Evolutionary conservation across 2,888 invertebrate genomes (phyloP).

Genomic region (Caenorhabditis afra): DNA sequence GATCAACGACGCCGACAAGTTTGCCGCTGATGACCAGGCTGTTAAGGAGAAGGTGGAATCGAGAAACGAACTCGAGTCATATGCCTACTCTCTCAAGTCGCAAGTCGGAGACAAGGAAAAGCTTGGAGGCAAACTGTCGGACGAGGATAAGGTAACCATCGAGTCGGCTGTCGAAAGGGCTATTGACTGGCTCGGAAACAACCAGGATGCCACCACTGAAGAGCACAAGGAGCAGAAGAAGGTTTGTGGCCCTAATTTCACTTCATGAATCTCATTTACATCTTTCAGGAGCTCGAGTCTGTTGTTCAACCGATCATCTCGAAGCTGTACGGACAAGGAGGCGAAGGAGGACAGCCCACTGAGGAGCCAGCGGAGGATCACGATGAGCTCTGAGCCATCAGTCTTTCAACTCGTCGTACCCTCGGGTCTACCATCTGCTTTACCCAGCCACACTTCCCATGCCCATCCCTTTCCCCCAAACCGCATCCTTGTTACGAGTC

Average conservation of each 20-base stretch:
- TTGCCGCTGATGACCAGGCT: conserved; percentile 99
- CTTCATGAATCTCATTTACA: not conserved
- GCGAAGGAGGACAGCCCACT: conserved; percentile 26
- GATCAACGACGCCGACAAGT: conserved; percentile 99
- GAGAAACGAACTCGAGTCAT: conserved; percentile 95
- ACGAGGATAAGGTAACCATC: conserved; percentile 93
- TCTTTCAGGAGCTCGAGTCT: conserved; percentile 88
- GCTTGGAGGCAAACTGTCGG: conserved; percentile 89
- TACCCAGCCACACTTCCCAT: conserved; percentile 31
- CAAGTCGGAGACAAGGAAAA: conserved; percentile 94
- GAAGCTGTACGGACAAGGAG: conserved; percentile 86
- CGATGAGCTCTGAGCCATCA: conserved; percentile 47
- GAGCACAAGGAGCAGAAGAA: conserved; percentile 86
- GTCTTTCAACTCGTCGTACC: conserved; percentile 11
- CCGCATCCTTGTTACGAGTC: conserved; percentile 36
- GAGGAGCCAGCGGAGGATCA: conserved; percentile 51
- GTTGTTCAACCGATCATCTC: conserved; percentile 97
- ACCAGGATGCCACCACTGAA: conserved; percentile 84
- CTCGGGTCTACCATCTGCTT: conserved; percentile 24
- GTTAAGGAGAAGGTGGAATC: conserved; percentile 85
- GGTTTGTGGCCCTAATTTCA: conserved; percentile 10
- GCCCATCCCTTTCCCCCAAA: conserved; percentile 2
- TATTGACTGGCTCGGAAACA: conserved; percentile 97
- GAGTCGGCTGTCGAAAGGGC: conserved; percentile 93
- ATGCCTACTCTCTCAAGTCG: conserved; percentile 97